Conservation (phyloP, 2,113 vertebrate genomes). For the Pseudopipra pipra region DNA sequence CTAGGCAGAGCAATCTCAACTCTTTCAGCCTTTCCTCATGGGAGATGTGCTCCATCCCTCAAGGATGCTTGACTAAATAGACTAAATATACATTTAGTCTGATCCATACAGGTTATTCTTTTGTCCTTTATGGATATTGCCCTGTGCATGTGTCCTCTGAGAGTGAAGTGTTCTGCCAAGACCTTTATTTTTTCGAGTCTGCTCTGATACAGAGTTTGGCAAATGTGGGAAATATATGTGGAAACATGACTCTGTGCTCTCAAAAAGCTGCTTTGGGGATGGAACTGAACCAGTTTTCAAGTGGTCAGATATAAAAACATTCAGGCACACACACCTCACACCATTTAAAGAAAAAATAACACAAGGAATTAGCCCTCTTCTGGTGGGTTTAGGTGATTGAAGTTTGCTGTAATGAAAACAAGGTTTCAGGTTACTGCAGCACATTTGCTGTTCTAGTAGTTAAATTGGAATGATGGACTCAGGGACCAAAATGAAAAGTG, state of each 20-base stretch:
- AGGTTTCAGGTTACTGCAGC: background rate
- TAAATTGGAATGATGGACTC: background rate
- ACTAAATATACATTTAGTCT: background rate
- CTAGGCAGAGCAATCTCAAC: background rate
- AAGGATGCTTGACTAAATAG: background rate
- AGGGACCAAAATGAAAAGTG: background rate
- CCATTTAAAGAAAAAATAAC: background rate
- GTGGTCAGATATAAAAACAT: background rate
- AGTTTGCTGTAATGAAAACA: background rate
- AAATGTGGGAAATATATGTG: background rate
- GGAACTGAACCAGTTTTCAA: background rate
- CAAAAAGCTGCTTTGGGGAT: background rate
- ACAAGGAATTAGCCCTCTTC: background rate
- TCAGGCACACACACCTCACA: background rate
- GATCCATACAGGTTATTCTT: background rate
- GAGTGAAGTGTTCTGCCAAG: background rate
- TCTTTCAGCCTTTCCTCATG: background rate
- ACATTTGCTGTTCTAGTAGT: background rate
- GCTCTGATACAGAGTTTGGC: background rate
- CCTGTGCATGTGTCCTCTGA: background rate
- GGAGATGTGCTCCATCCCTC: background rate
- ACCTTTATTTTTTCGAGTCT: background rate
- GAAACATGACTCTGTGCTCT: fast-evolving
- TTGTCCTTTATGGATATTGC: background rate
- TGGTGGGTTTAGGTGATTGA: background rate